Evolutionary conservation across 2,888 invertebrate genomes (phyloP), one percentile per base, ranked within the genome.

Genomic region (Tiliacea aurago): DNA sequence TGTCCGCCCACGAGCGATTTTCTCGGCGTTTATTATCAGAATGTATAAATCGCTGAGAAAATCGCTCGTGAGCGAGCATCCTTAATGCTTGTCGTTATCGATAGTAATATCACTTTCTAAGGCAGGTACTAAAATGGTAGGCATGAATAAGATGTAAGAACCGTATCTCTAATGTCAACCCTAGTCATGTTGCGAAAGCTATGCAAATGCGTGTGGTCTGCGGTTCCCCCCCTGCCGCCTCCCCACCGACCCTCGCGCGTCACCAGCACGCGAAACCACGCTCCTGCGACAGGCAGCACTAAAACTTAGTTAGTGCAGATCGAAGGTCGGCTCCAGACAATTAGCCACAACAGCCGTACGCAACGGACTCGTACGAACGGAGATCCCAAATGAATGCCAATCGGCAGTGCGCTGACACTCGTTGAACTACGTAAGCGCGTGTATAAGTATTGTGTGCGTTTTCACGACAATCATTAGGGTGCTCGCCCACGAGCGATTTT

Each of bases 181-280:
- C 33, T 76, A 53, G 41, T 43, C 41, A 37, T 45, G 41, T 67
- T 41, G 63, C 67, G 33, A 70, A 66, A 73, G 73, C 23, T 64
- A 70, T 66, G 79, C 70, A 55, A 80, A 62, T 72, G 77, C 23
- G 76, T 80, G 80, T 69, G 81, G 76, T 72, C 71, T 64, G 51
- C 51, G 23, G n/a, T 41, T n/a, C 7, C 37, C 28, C 33, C 51
- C n/a, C 6, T 2, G 3, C 41, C 28, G 13, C 6, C 23, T 37
- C 18, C 1, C n/a, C 66, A 5, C 15, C 28, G 3, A 18, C 15
- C 28, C 18, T 7, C 69, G 43, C 37, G 47, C 47, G 51, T 49
- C 71, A n/a, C 37, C n/a, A 13, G 49, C 53, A 23, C 23, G 53
- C 74, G 59, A 63, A 41, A 28, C 58, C 63, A 64, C 67, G 55